Conservation (phyloP, 2,888 invertebrate genomes). For the Eristalis tenax region DNA sequence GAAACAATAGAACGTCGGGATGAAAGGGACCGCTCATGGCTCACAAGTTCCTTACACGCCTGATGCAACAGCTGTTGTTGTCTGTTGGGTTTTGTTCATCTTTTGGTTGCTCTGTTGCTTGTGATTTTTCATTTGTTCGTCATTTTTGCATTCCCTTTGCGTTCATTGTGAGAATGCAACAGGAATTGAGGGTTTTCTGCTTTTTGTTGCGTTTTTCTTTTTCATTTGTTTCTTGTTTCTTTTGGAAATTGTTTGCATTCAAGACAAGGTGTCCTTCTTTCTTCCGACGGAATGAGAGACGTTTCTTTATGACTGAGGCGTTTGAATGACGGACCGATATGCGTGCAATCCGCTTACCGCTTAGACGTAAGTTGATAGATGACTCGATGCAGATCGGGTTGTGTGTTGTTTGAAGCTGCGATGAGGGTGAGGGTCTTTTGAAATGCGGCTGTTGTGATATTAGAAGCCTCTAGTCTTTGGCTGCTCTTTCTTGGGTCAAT, state of each 20-base stretch:
- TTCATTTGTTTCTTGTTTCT: not conserved
- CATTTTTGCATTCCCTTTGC: not conserved
- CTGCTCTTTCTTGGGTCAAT: no score
- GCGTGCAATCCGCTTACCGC: not conserved
- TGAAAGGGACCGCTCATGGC: conserved; percentile 77
- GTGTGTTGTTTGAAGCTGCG: not conserved
- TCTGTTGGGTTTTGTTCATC: conserved; percentile 5
- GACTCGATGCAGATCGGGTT: not conserved
- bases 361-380: not conserved
- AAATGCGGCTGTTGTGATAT: no score
- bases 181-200: not conserved
- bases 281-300: not conserved
- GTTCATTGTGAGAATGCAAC: not conserved
- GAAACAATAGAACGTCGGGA: conserved; percentile 82
- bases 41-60: conserved; percentile 61
- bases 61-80: conserved; percentile 66
- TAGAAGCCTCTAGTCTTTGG: no score
- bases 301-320: not conserved
- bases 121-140: not conserved
- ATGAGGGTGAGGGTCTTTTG: not conserved
- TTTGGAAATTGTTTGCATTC: conserved; percentile 1
- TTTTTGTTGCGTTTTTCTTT: not conserved
- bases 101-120: not conserved
- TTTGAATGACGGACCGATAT: not conserved
- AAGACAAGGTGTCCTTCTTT: not conserved